Evolutionary conservation across 2,113 vertebrate genomes (phyloP), one percentile per base, ranked within the genome.

Genomic region (Rhinoptilus africanus): DNA sequence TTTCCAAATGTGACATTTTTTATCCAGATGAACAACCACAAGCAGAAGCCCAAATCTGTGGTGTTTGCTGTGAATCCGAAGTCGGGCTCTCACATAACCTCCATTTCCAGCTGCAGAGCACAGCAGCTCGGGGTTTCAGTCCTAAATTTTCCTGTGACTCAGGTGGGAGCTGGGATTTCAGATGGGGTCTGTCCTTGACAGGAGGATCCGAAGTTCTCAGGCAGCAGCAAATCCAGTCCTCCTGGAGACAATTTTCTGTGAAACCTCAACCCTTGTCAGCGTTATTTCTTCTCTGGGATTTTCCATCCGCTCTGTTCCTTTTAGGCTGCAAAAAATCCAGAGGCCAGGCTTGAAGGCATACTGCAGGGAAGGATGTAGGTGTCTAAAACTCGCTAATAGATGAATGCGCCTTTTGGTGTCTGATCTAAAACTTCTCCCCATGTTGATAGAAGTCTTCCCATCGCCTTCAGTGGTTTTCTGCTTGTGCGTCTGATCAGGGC

Each of bases 401-500:
- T 37, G 17, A 50, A 59, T 12, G 4, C 45, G 6, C 20, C 23
- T 50, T 75, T 54, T 77, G 51, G 27, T 26, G 19, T 11, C 21
- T 56, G 47, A 47, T 60, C 35, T 45, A 43, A 43, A 89, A 50
- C 5, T 0, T 39, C 27, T 68, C n/a, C n/a, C 74, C 4, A 4
- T 8, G 17, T 1, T 62, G 59, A 19, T 4, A 41, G 35, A 62
- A 85, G 6, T 28, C 24, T 82, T n/a, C 28, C 26, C 18, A 8
- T 62, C 0, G 2, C 88, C 17, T 43, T 74, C 54, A 45, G 45
- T 3, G 1, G 6, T 6, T 62, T 82, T 71, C 45, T 89, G 53
- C 48, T 71, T 0, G 0, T 1, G 3, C 2, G 0, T 81, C 73
- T 54, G 34, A 1, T 43, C n/a, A 59, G 39, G 15, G 30, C 39